These are phyloP conservation scores for Onychomys leucogaster DNA, from an alignment of 2,797 vertebrate species.

Conservation along the genomic window DNA sequence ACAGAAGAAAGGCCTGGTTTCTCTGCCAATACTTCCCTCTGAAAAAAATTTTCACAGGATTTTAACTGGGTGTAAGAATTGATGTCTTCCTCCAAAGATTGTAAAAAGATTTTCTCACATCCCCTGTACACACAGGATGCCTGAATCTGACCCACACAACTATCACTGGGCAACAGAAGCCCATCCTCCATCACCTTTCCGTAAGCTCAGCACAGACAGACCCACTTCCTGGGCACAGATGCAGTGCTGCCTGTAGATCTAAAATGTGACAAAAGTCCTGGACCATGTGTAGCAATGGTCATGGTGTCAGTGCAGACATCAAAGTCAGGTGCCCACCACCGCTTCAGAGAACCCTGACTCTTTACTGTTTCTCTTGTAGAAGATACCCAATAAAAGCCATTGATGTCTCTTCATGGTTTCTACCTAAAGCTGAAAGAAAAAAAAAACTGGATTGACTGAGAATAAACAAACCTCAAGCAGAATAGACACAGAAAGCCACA, in stretches of 20 bases:
- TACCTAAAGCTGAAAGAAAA: background rate
- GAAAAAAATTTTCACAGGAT: background rate
- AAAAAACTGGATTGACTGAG: background rate
- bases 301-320: background rate
- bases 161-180: background rate
- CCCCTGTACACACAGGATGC: background rate
- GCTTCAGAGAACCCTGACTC: background rate
- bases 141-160: background rate
- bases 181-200: background rate
- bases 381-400: background rate
- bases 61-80: background rate
- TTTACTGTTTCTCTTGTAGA: background rate
- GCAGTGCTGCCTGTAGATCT: rapidly evolving
- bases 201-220: background rate
- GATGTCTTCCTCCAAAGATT: background rate
- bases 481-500: background rate
- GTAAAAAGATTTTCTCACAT: background rate
- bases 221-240: background rate
- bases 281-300: background rate
- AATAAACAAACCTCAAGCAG: background rate
- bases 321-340: background rate
- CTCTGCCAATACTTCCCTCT: background rate
- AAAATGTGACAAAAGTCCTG: background rate
- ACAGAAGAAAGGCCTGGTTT: background rate
- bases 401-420: background rate